These are phyloP conservation scores for Eupsilia transversa DNA, from an alignment of 2,888 invertebrate genomes.

Conservation along the genomic window DNA sequence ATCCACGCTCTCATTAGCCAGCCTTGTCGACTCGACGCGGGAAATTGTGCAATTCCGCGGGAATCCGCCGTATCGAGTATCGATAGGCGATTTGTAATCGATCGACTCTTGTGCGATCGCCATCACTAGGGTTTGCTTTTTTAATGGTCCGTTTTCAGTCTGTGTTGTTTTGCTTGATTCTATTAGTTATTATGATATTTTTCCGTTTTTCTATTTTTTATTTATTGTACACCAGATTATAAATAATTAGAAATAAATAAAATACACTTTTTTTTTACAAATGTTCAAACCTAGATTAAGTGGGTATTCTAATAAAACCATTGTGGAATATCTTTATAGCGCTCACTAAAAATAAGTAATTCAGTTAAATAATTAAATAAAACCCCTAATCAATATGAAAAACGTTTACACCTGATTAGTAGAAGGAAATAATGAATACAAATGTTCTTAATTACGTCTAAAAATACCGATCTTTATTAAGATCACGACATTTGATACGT, in stretches of 20 bases:
- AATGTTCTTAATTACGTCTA: slow-evolving; percentile 21
- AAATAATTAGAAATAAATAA: no score
- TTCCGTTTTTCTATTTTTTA: no score
- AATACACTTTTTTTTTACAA: no score
- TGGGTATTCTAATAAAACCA: slow-evolving; percentile 4
- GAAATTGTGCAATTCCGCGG: slow-evolving; percentile 85
- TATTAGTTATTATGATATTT: slow-evolving; percentile 10
- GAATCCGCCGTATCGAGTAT: slow-evolving; percentile 82
- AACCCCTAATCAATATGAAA: slow-evolving; percentile 27
- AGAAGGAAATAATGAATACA: slow-evolving; percentile 26
- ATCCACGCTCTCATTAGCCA: slow-evolving; percentile 89
- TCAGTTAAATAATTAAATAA: slow-evolving; percentile 7
- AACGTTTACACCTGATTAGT: slow-evolving; percentile 25
- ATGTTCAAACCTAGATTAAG: slow-evolving; percentile 1
- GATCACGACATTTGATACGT: slow-evolving; percentile 53
- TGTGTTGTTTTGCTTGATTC: slow-evolving; percentile 6
- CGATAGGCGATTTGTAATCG: slow-evolving; percentile 83
- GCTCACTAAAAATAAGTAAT: slow-evolving; percentile 1
- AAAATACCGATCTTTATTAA: slow-evolving; percentile 39
- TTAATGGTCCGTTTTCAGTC: slow-evolving; percentile 56
- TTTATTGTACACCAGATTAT: no score
- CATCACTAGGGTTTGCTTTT: slow-evolving; percentile 65
- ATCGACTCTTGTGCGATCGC: slow-evolving; percentile 74
- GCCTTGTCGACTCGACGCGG: slow-evolving; percentile 82
- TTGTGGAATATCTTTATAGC: slow-evolving; percentile 2